Evolutionary conservation across 1,140 invertebrate species (phyloP).

Genomic region (Drosophila takahashii): DNA sequence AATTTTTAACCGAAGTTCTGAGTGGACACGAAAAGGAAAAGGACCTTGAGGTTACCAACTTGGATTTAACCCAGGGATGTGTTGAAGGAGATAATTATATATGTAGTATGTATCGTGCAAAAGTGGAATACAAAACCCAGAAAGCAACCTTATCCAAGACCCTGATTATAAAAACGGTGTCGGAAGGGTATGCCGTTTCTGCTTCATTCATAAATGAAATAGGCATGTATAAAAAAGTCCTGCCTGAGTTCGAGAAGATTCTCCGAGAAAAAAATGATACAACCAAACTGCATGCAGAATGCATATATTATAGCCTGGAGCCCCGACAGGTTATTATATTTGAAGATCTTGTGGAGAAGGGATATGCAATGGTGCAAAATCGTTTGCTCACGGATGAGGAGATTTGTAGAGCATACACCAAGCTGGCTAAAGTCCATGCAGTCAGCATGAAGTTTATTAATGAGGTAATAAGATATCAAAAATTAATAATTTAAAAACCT

Average conservation of each 20-base stretch:
- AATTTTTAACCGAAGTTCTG: no score
- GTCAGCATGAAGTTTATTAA: constrained; percentile 46
- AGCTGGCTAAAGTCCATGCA: constrained; percentile 65
- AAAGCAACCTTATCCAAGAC: constrained; percentile 25
- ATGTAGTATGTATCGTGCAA: no score
- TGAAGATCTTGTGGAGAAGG: constrained; percentile 58
- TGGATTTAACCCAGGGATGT: no score
- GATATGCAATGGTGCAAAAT: constrained; percentile 46
- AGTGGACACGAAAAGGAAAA: no score
- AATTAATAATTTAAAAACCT: no score
- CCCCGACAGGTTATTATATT: constrained; percentile 57
- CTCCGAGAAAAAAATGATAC: constrained; percentile 39
- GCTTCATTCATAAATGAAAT: constrained; percentile 67
- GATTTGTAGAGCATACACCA: constrained; percentile 29
- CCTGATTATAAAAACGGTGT: constrained; percentile 68
- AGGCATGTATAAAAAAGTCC: constrained; percentile 49
- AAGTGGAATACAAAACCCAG: constrained; percentile 15
- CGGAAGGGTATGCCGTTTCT: constrained; percentile 38
- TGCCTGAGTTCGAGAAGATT: constrained; percentile 54
- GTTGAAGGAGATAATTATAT: no score
- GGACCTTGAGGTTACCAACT: no score
- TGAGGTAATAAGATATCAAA: no score
- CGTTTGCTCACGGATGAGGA: constrained; percentile 40
- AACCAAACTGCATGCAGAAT: constrained; percentile 27
- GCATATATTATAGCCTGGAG: constrained; percentile 47